Evolutionary conservation across 2,888 invertebrate genomes (phyloP), one percentile per base, ranked within the genome.

Genomic region (Drosophila mimetica): DNA sequence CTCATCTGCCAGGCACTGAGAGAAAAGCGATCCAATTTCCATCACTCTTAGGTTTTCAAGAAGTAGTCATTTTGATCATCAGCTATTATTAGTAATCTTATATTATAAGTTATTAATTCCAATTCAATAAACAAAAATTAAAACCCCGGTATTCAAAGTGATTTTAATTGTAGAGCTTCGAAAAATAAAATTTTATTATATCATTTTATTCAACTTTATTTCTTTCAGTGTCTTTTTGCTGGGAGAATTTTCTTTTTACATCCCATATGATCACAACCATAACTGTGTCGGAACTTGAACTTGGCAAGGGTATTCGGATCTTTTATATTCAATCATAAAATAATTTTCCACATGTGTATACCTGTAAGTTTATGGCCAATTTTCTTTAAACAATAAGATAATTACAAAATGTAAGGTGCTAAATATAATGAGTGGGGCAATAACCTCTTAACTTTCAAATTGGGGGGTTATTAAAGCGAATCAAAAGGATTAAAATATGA

Each of bases 211-310:
- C 1, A 2, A 14, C 14, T 14, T 8, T 4, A 6, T 34, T 57
- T 57, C 5, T 54, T 30, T 13, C 20, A 55, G 57, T 57, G 37
- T 14, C 55, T 13, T 13, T n/a, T 28, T 54, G 5, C 36, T 13
- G 7, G 1, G 30, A 4, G 14, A 9, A 7, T 16, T 30, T 28
- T 4, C 7, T 54, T 1, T 16, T 7, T 16, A 16, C 39, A 30
- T 58, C 28, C 14, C 13, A 20, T 32, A 22, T 39, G 54, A 39
- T 41, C 39, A 30, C 20, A 20, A 39, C 30, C 57, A 57, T 39
- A 58, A 32, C n/a, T 58, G 30, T 63, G 63, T 46, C 60, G 60
- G 16, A 61, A 46, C 60, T 61, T 61, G 60, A 61, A 61, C 60
- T 61, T 61, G 63, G 60, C 63, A 20, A 60, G 63, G 30, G 46